Conservation (phyloP, 2,113 vertebrate species). For the Vombatus ursinus region DNA sequence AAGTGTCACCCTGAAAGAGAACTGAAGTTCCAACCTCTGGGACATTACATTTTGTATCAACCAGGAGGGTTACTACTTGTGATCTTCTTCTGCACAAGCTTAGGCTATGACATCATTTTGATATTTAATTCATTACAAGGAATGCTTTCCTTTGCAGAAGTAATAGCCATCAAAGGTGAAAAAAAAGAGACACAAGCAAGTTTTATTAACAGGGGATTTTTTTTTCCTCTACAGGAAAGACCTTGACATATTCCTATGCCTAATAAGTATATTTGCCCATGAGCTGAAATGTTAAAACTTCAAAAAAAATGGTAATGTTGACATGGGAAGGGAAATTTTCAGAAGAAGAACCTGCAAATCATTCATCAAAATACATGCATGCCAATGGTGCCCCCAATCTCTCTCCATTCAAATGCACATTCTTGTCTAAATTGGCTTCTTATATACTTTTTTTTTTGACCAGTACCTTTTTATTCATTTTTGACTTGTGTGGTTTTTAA, state of each 20-base stretch:
- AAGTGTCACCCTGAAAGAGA: slow-evolving; percentile 22
- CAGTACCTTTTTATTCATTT: slow-evolving; percentile 14
- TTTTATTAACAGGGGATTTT: background rate
- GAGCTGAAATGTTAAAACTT: background rate
- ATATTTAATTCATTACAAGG: slow-evolving; percentile 33
- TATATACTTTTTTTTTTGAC: slow-evolving; percentile 35
- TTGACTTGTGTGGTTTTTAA: slow-evolving; percentile 34
- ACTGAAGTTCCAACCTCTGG: background rate
- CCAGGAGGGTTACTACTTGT: background rate
- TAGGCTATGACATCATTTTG: background rate
- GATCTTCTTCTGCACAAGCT: background rate
- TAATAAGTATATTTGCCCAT: background rate
- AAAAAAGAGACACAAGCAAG: background rate
- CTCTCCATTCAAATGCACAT: background rate
- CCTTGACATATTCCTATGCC: background rate
- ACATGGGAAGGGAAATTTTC: background rate
- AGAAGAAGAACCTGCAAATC: background rate
- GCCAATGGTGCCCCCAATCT: background rate
- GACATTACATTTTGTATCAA: background rate
- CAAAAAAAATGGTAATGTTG: background rate
- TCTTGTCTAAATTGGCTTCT: slow-evolving; percentile 38
- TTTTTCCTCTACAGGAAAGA: background rate
- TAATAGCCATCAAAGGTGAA: background rate
- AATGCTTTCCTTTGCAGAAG: background rate
- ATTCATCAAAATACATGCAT: slow-evolving; percentile 5